Conservation (phyloP, 2,113 vertebrate genomes). For the Rhabdomys dilectus region DNA sequence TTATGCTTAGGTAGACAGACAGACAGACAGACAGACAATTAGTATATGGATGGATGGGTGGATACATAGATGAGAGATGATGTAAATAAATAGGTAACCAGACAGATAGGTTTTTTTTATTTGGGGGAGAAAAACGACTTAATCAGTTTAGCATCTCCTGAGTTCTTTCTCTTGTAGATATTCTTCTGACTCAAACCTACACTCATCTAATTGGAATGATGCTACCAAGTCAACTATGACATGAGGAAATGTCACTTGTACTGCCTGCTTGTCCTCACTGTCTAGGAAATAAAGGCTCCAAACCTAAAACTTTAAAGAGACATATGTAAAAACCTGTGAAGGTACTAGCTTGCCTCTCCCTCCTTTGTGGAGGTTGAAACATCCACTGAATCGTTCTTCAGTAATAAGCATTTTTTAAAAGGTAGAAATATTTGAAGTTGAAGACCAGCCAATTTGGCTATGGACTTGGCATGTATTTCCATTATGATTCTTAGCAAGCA, state of each 20-base stretch:
- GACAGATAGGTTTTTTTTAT: not conserved
- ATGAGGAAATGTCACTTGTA: not conserved
- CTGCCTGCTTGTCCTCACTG: not conserved
- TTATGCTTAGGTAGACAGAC: not conserved
- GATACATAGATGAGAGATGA: not conserved
- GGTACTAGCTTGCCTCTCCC: not conserved
- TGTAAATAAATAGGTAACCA: not conserved
- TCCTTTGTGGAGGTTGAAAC: not conserved
- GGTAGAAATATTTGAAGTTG: slow-evolving; percentile 42
- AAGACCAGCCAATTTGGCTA: not conserved
- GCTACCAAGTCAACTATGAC: not conserved
- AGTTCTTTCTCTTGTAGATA: slow-evolving; percentile 33
- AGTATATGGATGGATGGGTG: not conserved
- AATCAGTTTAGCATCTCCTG: not conserved
- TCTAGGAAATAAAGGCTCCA: slow-evolving; percentile 21
- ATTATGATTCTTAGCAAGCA: slow-evolving; percentile 18
- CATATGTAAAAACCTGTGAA: not conserved
- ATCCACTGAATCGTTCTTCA: slow-evolving; percentile 12
- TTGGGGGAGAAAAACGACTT: slow-evolving; percentile 16
- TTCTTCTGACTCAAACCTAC: not conserved
- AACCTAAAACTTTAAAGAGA: slow-evolving; percentile 44
- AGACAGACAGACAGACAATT: not conserved
- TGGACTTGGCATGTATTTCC: slow-evolving; percentile 16
- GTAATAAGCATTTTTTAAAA: slow-evolving; percentile 42
- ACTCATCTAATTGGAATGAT: not conserved